Base-by-base conservation (phyloP, 1,140 invertebrate species). In the Forficula auricularia region DNA sequence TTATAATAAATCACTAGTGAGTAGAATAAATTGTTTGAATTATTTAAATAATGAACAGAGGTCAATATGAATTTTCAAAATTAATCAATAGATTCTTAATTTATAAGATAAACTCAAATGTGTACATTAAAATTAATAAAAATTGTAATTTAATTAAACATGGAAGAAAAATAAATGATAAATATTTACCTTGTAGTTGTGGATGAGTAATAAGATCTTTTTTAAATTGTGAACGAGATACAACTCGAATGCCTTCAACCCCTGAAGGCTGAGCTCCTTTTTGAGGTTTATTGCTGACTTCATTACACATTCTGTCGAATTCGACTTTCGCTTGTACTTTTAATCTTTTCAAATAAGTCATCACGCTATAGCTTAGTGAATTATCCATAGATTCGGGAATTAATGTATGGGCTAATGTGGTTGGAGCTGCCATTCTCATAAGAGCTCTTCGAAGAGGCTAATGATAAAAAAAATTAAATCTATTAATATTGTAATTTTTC, bases 301-400 rank as follows among this genome's bases (percentile, higher is more conserved):
- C 66, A 55, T 66, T 72, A 57, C 77, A 96, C 12, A 96, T 68
- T 58, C 85, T 77, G 57, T 97, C 91, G 61, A 90, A 94, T 59
- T 97, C 91, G 39, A 82, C 70, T 64, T 95, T 96, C 12, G 91
- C 92, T 62, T 89, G 78, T 60, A 92, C 92, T 67, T 97, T 98
- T 46, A 96, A 67, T 57, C 87, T 77, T 62, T 95, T 98, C 48
- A 97, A 65, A 58, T 96, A 92, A 60, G 88, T 94, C 45, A 92
- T 71, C 6, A 98, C 87, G 44, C 79, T 84, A 57, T 89, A 95
- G 51, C 86, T 92, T 22, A 97, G 66, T 48, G 83, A 84, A 58
- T 86, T 92, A 52, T 97, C 91, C 61, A 89, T 75, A 45, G 76
- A 85, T 52, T 96, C 90, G 1, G 90, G 88, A 39, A 97, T 77